These are phyloP conservation scores for Anthopleura sola DNA, from an alignment of 64 coral and sea anemone species.

Conservation along the genomic window DNA sequence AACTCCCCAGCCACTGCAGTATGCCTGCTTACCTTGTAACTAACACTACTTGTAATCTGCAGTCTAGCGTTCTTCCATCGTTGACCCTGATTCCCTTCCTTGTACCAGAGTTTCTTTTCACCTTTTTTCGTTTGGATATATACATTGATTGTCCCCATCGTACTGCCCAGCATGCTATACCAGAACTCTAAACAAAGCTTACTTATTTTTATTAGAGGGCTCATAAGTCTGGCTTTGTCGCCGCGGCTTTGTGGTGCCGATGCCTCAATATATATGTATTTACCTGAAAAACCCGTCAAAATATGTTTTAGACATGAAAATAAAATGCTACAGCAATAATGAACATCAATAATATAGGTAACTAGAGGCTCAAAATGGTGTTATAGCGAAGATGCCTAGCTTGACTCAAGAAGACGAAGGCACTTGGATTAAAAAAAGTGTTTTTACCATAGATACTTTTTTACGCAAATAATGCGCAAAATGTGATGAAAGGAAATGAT, in stretches of 20 bases:
- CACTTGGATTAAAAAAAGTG: too few species aligned
- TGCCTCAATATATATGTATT: conserved; percentile 48
- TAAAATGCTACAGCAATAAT: neutral
- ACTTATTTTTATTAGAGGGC: conserved; percentile 11
- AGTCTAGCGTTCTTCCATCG: conserved; percentile 32
- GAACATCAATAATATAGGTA: too few species aligned
- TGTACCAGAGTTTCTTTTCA: conserved; percentile 37
- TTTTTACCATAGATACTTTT: too few species aligned
- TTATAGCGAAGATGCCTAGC: too few species aligned
- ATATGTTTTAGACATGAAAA: too few species aligned
- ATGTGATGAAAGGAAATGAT: too few species aligned
- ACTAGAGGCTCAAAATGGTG: too few species aligned
- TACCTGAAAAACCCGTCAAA: neutral
- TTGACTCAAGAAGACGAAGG: too few species aligned
- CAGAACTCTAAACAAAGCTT: conserved; percentile 48
- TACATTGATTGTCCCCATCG: conserved; percentile 44
- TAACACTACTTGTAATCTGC: conserved; percentile 12
- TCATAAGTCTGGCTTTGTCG: conserved; percentile 38
- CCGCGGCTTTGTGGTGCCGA: conserved; percentile 38
- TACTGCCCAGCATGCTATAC: conserved; percentile 49
- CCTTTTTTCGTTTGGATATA: neutral
- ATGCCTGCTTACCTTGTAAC: neutral
- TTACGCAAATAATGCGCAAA: too few species aligned
- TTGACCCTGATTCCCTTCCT: conserved; percentile 14
- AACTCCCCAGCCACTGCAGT: too few species aligned